These are phyloP conservation scores for chimpanzee (Pan troglodytes) DNA, from an alignment of 2,113 vertebrate genomes.

Conservation along the genomic window DNA sequence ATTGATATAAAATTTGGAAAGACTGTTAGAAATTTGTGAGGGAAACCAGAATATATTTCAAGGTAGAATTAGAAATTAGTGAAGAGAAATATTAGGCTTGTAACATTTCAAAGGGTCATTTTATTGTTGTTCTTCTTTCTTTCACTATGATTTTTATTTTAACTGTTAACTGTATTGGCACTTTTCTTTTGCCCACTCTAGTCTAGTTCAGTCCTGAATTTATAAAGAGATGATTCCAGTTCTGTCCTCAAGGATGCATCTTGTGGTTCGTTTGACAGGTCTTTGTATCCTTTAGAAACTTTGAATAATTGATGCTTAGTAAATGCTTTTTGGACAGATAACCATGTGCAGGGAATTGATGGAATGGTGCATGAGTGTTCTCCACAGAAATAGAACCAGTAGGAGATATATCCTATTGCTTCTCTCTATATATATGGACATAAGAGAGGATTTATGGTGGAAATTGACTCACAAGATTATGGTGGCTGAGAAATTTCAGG, in stretches of 20 bases:
- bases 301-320: neutral
- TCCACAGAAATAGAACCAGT: neutral
- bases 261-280: neutral
- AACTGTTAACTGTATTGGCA: neutral
- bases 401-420: neutral
- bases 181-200: neutral
- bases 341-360: neutral
- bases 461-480: neutral
- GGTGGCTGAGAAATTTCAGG: neutral
- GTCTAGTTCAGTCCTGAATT: neutral
- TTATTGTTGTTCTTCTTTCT: conserved; percentile 13
- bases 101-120: conserved; percentile 21
- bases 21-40: conserved; percentile 34
- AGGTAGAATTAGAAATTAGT: conserved; percentile 2
- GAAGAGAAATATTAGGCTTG: neutral
- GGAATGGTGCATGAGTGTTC: neutral
- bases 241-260: neutral
- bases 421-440: neutral
- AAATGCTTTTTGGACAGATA: conserved; percentile 9
- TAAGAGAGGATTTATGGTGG: neutral
- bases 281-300: neutral
- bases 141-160: neutral
- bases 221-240: neutral
- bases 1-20: conserved; percentile 53
- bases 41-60: conserved; percentile 37